phyloP scores from a whole-genome alignment of 1,140 invertebrate species.

The Panonychus citri region DNA sequence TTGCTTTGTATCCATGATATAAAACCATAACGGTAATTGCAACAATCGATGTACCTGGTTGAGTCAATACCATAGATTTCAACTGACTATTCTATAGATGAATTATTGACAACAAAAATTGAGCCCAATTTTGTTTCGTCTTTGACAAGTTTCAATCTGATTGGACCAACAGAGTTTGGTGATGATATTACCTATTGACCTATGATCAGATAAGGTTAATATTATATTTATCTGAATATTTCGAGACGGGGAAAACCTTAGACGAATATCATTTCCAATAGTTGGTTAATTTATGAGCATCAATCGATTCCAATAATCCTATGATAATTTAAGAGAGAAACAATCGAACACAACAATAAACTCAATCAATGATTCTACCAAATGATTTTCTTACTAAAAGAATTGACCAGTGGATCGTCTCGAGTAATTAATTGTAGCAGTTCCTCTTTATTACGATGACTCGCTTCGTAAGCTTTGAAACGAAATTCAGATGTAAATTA shows the following conservation, averaged over 20 bases:
- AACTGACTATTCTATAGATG: too few relatives aligned
- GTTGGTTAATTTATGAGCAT: conserved; percentile 17
- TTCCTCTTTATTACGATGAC: conserved; percentile 18
- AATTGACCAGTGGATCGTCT: conserved; percentile 16
- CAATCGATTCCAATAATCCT: conserved; percentile 16
- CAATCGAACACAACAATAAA: background rate
- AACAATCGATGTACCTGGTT: background rate
- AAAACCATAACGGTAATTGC: conserved; percentile 15
- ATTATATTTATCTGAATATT: conserved; percentile 18
- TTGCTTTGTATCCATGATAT: conserved; percentile 15
- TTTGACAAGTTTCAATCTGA: too few relatives aligned
- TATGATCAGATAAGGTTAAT: conserved; percentile 17
- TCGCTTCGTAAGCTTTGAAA: conserved; percentile 13
- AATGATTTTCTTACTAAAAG: conserved; percentile 14
- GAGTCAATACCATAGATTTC: too few relatives aligned
- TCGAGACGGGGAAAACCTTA: conserved; percentile 13
- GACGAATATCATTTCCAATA: conserved; percentile 20
- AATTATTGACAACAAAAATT: too few relatives aligned
- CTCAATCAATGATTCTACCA: background rate
- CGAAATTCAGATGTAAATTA: background rate
- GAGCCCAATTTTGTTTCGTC: too few relatives aligned
- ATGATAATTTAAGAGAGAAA: background rate
- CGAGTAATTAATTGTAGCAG: conserved; percentile 17
- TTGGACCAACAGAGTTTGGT: too few relatives aligned
- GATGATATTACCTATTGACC: conserved; percentile 9